These are phyloP conservation scores for Cyprinus carpio DNA, from an alignment of 2,113 vertebrate genomes.

Conservation along the genomic window DNA sequence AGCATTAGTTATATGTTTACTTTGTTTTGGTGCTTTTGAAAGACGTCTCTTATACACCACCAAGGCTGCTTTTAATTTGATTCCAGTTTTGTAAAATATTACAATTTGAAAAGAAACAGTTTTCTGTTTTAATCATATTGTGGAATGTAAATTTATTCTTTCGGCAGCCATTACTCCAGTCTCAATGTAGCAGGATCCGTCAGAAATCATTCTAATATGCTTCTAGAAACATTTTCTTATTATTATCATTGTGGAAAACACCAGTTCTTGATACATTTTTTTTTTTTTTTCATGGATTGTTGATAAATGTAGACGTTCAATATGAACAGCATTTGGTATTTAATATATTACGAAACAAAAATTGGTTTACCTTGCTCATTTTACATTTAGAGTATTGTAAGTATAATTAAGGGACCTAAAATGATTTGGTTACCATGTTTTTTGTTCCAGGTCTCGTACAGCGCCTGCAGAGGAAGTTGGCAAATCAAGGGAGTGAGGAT, in stretches of 20 bases:
- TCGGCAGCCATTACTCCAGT: not conserved
- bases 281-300: no score
- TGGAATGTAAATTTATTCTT: not conserved
- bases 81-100: no score
- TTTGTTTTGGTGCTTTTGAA: no score
- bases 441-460: slow-evolving; percentile 76
- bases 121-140: not conserved
- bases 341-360: no score
- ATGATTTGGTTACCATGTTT: no score
- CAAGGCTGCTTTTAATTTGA: not conserved
- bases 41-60: not conserved
- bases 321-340: no score
- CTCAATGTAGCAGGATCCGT: not conserved
- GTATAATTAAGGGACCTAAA: not conserved
- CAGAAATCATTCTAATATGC: not conserved
- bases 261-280: no score
- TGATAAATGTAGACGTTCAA: no score
- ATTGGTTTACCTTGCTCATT: no score
- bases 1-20: no score
- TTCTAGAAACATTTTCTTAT: not conserved
- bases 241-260: no score
- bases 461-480: slow-evolving; percentile 79
- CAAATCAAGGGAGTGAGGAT: slow-evolving; percentile 82
- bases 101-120: not conserved
- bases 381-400: no score